phyloP scores from a whole-genome alignment of 2,797 vertebrate species.

The Pseudopleuronectes americanus region DNA sequence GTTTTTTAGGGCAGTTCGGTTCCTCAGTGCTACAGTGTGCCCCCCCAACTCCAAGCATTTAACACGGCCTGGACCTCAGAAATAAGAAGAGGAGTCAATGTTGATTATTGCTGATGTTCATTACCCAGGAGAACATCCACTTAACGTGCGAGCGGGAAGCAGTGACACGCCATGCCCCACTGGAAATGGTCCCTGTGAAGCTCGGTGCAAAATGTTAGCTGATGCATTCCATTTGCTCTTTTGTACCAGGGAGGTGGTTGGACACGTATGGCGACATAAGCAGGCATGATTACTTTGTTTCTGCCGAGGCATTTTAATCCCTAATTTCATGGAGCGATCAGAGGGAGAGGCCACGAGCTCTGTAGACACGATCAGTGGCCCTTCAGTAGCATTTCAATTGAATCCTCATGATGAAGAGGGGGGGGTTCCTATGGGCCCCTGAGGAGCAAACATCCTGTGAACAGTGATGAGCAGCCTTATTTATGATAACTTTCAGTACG shows the following conservation, averaged over 20 bases:
- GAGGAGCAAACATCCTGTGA: slow-evolving; percentile 65
- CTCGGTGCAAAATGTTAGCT: slow-evolving; percentile 89
- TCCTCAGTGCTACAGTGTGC: slow-evolving; percentile 25
- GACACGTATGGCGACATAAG: slow-evolving; percentile 85
- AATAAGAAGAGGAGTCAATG: slow-evolving; percentile 88
- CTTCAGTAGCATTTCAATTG: slow-evolving; percentile 70
- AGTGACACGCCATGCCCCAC: slow-evolving; percentile 86
- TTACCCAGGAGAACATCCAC: slow-evolving; percentile 92
- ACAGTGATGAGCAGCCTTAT: slow-evolving; percentile 50
- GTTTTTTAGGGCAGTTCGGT: slow-evolving; percentile 17
- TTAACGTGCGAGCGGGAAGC: slow-evolving; percentile 87
- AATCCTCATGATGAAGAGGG: slow-evolving; percentile 75
- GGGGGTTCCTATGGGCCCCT: slow-evolving; percentile 57
- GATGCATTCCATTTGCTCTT: slow-evolving; percentile 89
- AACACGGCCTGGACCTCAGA: slow-evolving; percentile 85
- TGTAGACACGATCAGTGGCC: slow-evolving; percentile 63
- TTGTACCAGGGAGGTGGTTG: slow-evolving; percentile 86
- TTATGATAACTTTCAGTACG: slow-evolving; percentile 45
- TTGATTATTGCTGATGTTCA: slow-evolving; percentile 94
- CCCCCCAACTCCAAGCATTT: slow-evolving; percentile 73
- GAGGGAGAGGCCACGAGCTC: slow-evolving; percentile 71
- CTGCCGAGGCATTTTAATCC: slow-evolving; percentile 86
- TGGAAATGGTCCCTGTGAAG: slow-evolving; percentile 85
- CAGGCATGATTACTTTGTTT: slow-evolving; percentile 87
- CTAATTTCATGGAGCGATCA: slow-evolving; percentile 83